Evolutionary conservation across 1,140 invertebrate genomes (phyloP).

Genomic region (Geopemphigus sp.): DNA sequence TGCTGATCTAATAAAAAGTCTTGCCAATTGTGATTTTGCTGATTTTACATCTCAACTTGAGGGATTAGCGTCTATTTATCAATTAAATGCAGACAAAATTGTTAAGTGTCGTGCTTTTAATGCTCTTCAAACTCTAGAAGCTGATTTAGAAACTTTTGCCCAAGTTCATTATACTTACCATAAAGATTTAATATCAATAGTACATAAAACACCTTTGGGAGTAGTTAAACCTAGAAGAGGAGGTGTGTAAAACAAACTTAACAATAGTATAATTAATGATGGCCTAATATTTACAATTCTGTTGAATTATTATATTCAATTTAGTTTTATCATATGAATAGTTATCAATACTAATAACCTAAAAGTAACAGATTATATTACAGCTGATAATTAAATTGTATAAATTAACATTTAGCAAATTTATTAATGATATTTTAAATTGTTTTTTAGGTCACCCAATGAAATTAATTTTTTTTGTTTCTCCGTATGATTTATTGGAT

Average conservation of each 20-base stretch:
- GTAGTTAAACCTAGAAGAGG: slow-evolving; percentile 72
- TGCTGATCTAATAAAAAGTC: slow-evolving; percentile 78
- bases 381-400: too few relatives aligned
- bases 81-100: slow-evolving; percentile 91
- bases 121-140: slow-evolving; percentile 86
- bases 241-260: slow-evolving; percentile 59
- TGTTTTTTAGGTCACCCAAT: slow-evolving; percentile 79
- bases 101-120: slow-evolving; percentile 90
- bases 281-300: too few relatives aligned
- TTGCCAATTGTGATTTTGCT: slow-evolving; percentile 80
- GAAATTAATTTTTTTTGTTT: slow-evolving; percentile 91
- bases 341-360: too few relatives aligned
- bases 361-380: too few relatives aligned
- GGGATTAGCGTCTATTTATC: slow-evolving; percentile 87
- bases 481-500: slow-evolving; percentile 89
- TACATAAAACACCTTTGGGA: slow-evolving; percentile 88
- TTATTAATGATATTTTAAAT: too few relatives aligned
- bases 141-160: slow-evolving; percentile 81
- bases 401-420: too few relatives aligned
- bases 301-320: background rate
- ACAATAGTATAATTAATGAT: too few relatives aligned
- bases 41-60: slow-evolving; percentile 90
- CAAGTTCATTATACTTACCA: slow-evolving; percentile 72
- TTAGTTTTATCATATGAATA: background rate
- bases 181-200: slow-evolving; percentile 80